A percentile compares a stretch with the other conserved stretches of the same genome.
phyloP scores from a whole-genome alignment of 2,113 vertebrate species.

The Ageneiosus marmoratus region DNA sequence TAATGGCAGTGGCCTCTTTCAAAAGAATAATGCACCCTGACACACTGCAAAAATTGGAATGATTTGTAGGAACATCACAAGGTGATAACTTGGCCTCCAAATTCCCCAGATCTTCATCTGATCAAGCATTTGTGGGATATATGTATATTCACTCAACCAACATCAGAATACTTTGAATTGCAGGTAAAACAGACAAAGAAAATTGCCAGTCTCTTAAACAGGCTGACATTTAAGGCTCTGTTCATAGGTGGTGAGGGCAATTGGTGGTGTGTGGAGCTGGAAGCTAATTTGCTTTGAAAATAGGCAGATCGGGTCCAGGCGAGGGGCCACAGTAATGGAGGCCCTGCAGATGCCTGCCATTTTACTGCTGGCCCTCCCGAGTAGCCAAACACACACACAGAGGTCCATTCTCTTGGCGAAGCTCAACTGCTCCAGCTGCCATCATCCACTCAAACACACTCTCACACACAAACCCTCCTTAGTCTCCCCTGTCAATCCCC shows the following conservation, averaged over 20 bases:
- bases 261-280: conserved; percentile 29
- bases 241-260: conserved; percentile 25
- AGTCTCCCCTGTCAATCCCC: conserved; percentile 17
- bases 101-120: no score
- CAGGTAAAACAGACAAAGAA: conserved; percentile 29
- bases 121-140: no score
- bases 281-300: conserved; percentile 56
- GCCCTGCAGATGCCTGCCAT: conserved; percentile 49
- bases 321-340: conserved; percentile 43
- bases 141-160: neutral
- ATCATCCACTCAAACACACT: conserved; percentile 40
- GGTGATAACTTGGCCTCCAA: no score
- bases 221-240: conserved; percentile 52
- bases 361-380: conserved; percentile 49
- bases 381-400: conserved; percentile 46
- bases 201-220: conserved; percentile 36
- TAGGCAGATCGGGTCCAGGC: conserved; percentile 25
- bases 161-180: conserved; percentile 17
- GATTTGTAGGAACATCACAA: no score
- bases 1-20: no score
- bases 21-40: no score
- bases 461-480: conserved; percentile 29
- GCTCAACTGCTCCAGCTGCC: conserved; percentile 55
- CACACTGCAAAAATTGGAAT: no score
- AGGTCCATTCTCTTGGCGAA: conserved; percentile 50